These are phyloP conservation scores for Bombus pascuorum DNA, from an alignment of 1,140 invertebrate species.

Conservation along the genomic window DNA sequence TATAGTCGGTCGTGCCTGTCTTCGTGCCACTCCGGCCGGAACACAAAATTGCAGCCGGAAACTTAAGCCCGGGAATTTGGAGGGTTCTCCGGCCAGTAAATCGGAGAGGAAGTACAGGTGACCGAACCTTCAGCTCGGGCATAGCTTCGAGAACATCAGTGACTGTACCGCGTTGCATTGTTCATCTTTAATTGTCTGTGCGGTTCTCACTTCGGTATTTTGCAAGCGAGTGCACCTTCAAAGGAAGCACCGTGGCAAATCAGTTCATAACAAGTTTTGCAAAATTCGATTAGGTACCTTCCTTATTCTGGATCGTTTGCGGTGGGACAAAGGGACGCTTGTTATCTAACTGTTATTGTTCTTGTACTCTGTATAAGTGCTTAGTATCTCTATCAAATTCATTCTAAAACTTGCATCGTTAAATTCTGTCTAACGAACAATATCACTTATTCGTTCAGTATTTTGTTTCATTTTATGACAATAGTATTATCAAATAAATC, in stretches of 20 bases:
- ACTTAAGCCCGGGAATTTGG: constrained; percentile 22
- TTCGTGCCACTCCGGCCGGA: constrained; percentile 23
- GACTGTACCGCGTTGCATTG: constrained; percentile 32
- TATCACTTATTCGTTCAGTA: background rate
- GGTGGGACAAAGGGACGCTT: constrained; percentile 23
- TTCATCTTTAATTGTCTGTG: constrained; percentile 52
- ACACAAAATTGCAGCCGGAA: constrained; percentile 20
- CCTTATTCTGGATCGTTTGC: constrained; percentile 57
- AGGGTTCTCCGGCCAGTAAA: background rate
- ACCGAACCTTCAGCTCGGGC: constrained; percentile 16
- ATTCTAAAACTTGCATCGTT: background rate
- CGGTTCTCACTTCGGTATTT: constrained; percentile 33
- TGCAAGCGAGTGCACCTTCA: constrained; percentile 41
- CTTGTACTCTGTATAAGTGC: constrained; percentile 12
- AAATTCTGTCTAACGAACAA: background rate
- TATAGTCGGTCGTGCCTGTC: background rate
- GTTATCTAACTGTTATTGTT: constrained; percentile 19
- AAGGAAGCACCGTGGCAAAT: constrained; percentile 52
- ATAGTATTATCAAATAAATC: background rate
- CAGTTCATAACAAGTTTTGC: constrained; percentile 74
- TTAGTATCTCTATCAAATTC: background rate
- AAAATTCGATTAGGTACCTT: constrained; percentile 73
- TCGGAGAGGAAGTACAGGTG: background rate
- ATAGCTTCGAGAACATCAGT: constrained; percentile 44
- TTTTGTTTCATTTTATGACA: background rate